These are phyloP conservation scores for Cheracebus regulus DNA, from an alignment of 2,797 vertebrate species.

Conservation along the genomic window DNA sequence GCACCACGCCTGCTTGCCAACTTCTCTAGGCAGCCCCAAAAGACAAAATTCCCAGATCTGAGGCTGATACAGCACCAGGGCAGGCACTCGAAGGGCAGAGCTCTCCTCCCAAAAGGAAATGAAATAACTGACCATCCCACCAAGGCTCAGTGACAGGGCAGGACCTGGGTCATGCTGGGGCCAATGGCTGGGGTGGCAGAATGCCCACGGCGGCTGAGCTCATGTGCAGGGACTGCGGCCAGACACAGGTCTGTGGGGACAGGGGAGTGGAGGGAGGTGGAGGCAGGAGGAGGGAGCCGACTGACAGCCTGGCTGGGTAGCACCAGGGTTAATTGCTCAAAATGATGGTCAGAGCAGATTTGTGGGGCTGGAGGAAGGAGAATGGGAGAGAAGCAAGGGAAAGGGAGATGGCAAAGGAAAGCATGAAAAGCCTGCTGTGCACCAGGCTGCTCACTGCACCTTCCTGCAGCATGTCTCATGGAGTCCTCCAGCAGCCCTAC, in stretches of 20 bases:
- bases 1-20: neutral
- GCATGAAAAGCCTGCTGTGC: accelerated
- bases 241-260: no score
- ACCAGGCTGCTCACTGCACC: neutral
- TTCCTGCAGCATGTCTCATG: no score
- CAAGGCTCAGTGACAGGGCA: neutral
- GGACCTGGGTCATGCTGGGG: neutral
- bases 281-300: neutral
- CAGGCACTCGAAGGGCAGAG: no score
- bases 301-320: neutral
- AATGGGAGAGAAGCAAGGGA: neutral
- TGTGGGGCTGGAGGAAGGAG: neutral
- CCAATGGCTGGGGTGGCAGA: accelerated
- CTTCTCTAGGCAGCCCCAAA: neutral
- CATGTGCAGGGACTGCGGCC: accelerated
- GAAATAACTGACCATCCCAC: neutral
- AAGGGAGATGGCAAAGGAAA: neutral
- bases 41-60: neutral
- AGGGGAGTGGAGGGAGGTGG: neutral
- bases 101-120: neutral
- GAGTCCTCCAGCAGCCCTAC: neutral
- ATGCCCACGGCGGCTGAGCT: no score
- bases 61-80: neutral
- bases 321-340: neutral
- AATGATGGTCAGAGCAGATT: neutral